A percentile compares a stretch with the other conserved stretches of the same genome.
Conservation (phyloP, 2,888 invertebrate species). For the Pogonocherus hispidulus region DNA sequence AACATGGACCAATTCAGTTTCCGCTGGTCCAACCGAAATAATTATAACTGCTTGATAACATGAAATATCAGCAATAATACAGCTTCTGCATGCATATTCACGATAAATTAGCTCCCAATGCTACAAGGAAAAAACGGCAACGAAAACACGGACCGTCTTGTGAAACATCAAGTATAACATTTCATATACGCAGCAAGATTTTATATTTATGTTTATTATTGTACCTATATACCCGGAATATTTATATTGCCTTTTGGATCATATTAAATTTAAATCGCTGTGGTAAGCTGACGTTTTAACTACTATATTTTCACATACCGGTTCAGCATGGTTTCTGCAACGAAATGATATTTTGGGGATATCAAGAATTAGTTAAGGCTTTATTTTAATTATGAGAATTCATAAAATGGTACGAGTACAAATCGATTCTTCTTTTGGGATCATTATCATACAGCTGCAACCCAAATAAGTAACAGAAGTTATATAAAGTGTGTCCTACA, state of each 20-base stretch:
- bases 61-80: constrained; percentile 28
- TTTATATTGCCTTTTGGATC: constrained; percentile 8
- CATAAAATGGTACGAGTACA: too few relatives aligned
- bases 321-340: not conserved
- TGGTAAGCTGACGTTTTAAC: constrained; percentile 20
- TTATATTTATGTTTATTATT: constrained; percentile 37
- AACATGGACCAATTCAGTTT: not conserved
- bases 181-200: constrained; percentile 39
- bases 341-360: too few relatives aligned
- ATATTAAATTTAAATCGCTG: constrained; percentile 24
- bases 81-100: constrained; percentile 38
- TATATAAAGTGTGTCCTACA: too few relatives aligned
- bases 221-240: constrained; percentile 12
- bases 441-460: too few relatives aligned
- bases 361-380: too few relatives aligned
- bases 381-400: too few relatives aligned
- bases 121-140: constrained; percentile 23
- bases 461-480: too few relatives aligned
- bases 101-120: constrained; percentile 40
- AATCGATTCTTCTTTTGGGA: too few relatives aligned
- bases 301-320: constrained; percentile 19
- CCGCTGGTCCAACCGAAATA: not conserved
- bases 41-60: constrained; percentile 34
- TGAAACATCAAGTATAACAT: constrained; percentile 43
- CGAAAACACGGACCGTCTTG: constrained; percentile 37